Evolutionary conservation across 2,888 invertebrate species (phyloP).

Genomic region (Erebia palarica): DNA sequence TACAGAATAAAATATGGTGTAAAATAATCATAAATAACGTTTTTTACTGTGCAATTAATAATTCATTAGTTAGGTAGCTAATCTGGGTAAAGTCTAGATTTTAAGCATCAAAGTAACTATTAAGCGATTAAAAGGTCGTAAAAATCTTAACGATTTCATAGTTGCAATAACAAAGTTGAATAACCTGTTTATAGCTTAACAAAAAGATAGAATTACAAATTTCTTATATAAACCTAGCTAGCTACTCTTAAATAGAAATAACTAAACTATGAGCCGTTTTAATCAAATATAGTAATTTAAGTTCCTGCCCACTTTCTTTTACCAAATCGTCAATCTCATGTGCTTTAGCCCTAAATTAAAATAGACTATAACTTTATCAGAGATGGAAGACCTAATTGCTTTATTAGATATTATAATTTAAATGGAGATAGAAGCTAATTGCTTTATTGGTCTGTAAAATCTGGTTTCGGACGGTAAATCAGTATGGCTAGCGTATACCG

Average conservation of each 20-base stretch:
- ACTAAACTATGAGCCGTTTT: background rate
- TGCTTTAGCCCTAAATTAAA: background rate
- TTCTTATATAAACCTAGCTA: background rate
- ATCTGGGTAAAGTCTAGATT: background rate
- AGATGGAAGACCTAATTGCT: too few relatives aligned
- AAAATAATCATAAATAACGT: background rate
- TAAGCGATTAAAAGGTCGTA: background rate
- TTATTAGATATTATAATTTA: too few relatives aligned
- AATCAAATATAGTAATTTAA: background rate
- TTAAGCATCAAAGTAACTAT: constrained; percentile 11
- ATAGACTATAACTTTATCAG: background rate
- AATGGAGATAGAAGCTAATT: too few relatives aligned
- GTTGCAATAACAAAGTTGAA: background rate
- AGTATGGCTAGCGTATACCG: too few relatives aligned
- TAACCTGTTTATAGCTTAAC: background rate
- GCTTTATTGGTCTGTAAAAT: too few relatives aligned
- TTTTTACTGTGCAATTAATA: background rate
- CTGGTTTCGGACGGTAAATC: too few relatives aligned
- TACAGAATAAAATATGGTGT: background rate
- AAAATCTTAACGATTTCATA: background rate
- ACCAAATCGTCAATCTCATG: background rate
- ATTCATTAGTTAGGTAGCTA: background rate
- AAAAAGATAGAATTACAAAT: background rate
- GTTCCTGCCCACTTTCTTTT: too few relatives aligned
- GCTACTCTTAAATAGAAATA: background rate